Conservation (phyloP, 1,140 invertebrate species). For the Euschistus heros region DNA sequence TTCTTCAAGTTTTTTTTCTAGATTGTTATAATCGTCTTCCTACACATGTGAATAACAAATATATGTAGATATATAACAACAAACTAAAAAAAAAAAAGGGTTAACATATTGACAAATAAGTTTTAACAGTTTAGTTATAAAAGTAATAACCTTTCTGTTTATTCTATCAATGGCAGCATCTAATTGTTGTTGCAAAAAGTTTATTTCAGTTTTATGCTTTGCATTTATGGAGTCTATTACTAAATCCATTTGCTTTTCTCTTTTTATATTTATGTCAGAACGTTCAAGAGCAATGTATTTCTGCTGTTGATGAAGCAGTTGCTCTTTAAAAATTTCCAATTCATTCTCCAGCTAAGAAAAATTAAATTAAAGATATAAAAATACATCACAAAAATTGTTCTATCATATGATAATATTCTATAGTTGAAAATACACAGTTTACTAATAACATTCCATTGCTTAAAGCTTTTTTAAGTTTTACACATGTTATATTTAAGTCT, state of each 20-base stretch:
- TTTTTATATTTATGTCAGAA: constrained; percentile 11
- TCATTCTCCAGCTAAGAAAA: constrained; percentile 10
- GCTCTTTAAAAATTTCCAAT: constrained; percentile 18
- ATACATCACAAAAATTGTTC: not conserved
- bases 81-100: not conserved
- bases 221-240: constrained; percentile 19
- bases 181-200: constrained; percentile 13
- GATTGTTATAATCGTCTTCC: constrained; percentile 20
- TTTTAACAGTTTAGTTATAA: not conserved
- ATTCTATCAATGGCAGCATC: constrained; percentile 12
- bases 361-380: not conserved
- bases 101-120: not conserved
- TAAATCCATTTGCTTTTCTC: constrained; percentile 22
- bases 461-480: no score
- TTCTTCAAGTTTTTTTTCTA: constrained; percentile 29
- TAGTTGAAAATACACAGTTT: no score
- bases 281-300: constrained; percentile 22
- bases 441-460: no score
- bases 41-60: not conserved
- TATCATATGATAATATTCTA: not conserved
- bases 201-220: constrained; percentile 23
- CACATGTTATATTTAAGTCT: no score
- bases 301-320: constrained; percentile 20
- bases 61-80: not conserved
- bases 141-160: constrained; percentile 21